Evolutionary conservation across 2,797 vertebrate genomes (phyloP).

Genomic region (Acanthurus tractus): DNA sequence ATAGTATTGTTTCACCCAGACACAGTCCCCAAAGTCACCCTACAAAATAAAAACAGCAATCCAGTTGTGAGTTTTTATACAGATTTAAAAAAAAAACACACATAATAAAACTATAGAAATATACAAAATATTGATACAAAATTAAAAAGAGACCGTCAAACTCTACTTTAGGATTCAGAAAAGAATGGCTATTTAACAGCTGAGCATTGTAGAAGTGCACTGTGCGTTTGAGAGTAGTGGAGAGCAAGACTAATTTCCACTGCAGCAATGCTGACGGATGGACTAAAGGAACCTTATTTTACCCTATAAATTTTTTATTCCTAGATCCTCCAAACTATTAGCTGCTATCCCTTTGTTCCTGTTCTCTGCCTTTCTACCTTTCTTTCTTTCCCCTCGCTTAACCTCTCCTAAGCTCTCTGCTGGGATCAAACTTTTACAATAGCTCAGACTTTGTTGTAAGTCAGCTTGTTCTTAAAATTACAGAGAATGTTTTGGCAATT

Average conservation of each 20-base stretch:
- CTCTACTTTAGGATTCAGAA: conserved; percentile 8
- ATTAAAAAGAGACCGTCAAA: conserved; percentile 23
- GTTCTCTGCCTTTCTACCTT: conserved; percentile 40
- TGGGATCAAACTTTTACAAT: conserved; percentile 61
- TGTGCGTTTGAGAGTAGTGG: conserved; percentile 46
- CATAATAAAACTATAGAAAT: background rate
- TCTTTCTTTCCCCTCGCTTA: conserved; percentile 46
- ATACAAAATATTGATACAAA: conserved; percentile 9
- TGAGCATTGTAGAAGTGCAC: conserved; percentile 28
- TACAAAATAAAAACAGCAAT: background rate
- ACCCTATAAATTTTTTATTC: conserved; percentile 78
- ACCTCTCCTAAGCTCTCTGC: conserved; percentile 63
- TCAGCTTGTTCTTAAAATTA: conserved; percentile 55
- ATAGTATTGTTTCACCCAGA: background rate
- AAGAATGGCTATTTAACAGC: conserved; percentile 15
- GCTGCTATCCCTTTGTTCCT: conserved; percentile 70
- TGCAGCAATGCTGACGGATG: conserved; percentile 74
- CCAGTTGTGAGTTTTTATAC: background rate
- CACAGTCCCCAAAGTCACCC: background rate
- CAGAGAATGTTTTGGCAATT: conserved; percentile 17
- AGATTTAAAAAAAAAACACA: background rate
- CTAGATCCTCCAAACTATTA: conserved; percentile 74
- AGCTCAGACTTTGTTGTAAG: conserved; percentile 58
- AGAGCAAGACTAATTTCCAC: conserved; percentile 71
- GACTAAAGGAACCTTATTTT: conserved; percentile 78